Conservation (phyloP, 2,113 vertebrate genomes). For the Phocoena sinus region DNA sequence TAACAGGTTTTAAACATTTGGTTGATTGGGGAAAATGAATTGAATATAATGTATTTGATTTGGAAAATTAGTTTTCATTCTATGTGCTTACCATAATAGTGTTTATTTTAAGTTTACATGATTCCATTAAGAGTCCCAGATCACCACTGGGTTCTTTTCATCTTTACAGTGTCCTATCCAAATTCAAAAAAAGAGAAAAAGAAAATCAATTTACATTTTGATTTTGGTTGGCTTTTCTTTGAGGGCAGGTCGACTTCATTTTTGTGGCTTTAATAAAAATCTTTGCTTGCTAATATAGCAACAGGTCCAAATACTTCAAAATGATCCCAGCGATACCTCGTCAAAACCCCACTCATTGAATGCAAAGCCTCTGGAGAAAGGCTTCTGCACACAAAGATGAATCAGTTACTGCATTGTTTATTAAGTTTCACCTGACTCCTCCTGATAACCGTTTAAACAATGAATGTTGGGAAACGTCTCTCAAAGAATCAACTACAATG, state of each 20-base stretch:
- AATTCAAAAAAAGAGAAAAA: not conserved
- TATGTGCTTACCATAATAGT: slow-evolving; percentile 73
- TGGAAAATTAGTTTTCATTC: slow-evolving; percentile 78
- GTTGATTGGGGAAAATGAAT: slow-evolving; percentile 64
- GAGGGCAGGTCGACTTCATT: slow-evolving; percentile 49
- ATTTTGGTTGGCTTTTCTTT: slow-evolving; percentile 57
- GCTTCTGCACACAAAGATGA: slow-evolving; percentile 85
- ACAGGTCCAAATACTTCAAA: slow-evolving; percentile 74
- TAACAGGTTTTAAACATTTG: slow-evolving; percentile 71
- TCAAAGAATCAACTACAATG: slow-evolving; percentile 91
- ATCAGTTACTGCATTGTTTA: slow-evolving; percentile 92
- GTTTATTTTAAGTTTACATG: slow-evolving; percentile 76
- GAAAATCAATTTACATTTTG: slow-evolving; percentile 52
- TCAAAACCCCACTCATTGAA: slow-evolving; percentile 82
- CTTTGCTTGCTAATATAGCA: slow-evolving; percentile 64
- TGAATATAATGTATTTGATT: slow-evolving; percentile 70
- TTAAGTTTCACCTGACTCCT: slow-evolving; percentile 95
- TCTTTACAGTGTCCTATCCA: slow-evolving; percentile 45
- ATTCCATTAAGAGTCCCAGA: slow-evolving; percentile 71
- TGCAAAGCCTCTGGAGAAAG: slow-evolving; percentile 88
- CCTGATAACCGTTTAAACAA: slow-evolving; percentile 99
- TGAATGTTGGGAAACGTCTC: slow-evolving; percentile 95
- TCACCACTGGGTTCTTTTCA: slow-evolving; percentile 40
- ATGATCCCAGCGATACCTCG: slow-evolving; percentile 75
- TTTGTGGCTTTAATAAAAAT: slow-evolving; percentile 72